Base-by-base conservation (phyloP, 2,888 invertebrate genomes). In the Eledona agricola region DNA sequence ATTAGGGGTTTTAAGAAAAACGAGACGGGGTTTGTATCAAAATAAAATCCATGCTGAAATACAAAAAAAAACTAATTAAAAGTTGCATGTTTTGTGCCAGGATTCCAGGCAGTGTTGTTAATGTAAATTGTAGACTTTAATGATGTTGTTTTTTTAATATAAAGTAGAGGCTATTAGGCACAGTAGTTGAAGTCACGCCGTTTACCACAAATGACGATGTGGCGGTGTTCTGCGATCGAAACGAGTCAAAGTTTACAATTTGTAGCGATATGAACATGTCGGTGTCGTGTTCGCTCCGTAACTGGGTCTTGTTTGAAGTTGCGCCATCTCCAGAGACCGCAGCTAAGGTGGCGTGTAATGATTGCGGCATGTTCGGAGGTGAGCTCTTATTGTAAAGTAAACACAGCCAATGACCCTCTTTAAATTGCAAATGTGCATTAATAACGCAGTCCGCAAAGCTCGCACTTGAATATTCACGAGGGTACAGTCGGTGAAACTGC, bases 371-470 rank as follows among this genome's bases (percentile, higher is more conserved):
- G 64, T 59, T 61, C 50, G 25, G 62, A 59, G 64, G 63, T 64
- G 62, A 60, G 52, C 64, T 66, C 64, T 68, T 67, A 66, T 67
- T 69, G 64, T 61, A 61, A 64, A 66, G 67, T 69, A 70, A 71
- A 70, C 67, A 70, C 63, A 58, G 63, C 58, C 66, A 66, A 70
- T 70, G 71, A 66, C 70, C 71, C 69, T 68, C 69, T 70, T 69
- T 70, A 70, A 65, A 67, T 68, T 70, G 71, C 68, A 70, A 70
- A 71, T 71, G 66, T 67, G 66, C 65, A 66, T 67, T 71, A 67
- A 69, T 65, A 64, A 67, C 59, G 51, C 58, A 66, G 62, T 58
- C 60, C 63, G 62, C 65, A 61, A 63, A 63, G 61, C 62, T 59
- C 56, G 54, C 49, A 54, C 28, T 56, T 64, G 64, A 64, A 64